Conservation (phyloP, 1,140 invertebrate genomes). For the Papilio glaucus region DNA sequence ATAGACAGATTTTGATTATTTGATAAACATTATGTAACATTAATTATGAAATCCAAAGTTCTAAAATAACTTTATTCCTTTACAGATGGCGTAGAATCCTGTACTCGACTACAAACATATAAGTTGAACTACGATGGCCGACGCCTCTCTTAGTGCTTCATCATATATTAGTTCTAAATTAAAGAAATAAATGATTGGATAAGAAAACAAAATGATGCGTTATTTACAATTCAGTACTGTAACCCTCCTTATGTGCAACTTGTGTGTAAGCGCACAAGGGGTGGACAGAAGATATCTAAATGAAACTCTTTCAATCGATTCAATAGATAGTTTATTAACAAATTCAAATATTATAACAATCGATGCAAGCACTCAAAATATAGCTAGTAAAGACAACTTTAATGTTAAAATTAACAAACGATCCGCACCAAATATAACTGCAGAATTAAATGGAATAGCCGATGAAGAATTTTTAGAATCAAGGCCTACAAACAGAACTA, state of each 20-base stretch:
- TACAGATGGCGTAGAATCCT: constrained; percentile 22
- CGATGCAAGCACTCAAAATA: not conserved
- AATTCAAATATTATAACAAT: not conserved
- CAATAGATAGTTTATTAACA: constrained; percentile 16
- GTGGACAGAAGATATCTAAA: constrained; percentile 24
- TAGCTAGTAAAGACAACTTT: not conserved
- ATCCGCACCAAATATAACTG: constrained; percentile 12
- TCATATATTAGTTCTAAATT: not conserved
- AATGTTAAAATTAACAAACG: constrained; percentile 11
- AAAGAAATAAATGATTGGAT: constrained; percentile 4
- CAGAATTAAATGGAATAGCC: not conserved
- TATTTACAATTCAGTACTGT: constrained; percentile 15
- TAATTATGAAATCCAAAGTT: too few relatives aligned
- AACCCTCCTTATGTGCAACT: constrained; percentile 23
- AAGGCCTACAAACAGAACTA: not conserved
- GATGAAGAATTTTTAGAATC: constrained; percentile 11
- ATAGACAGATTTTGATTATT: too few relatives aligned
- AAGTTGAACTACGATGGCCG: constrained; percentile 14
- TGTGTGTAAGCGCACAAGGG: constrained; percentile 16
- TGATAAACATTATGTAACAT: too few relatives aligned
- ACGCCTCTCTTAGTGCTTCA: not conserved
- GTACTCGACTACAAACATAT: not conserved
- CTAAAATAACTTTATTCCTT: not conserved
- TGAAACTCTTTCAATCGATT: not conserved
- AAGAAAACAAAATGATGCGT: constrained; percentile 18